Conservation (phyloP, 2,797 vertebrate genomes). For the Esox lucius region DNA sequence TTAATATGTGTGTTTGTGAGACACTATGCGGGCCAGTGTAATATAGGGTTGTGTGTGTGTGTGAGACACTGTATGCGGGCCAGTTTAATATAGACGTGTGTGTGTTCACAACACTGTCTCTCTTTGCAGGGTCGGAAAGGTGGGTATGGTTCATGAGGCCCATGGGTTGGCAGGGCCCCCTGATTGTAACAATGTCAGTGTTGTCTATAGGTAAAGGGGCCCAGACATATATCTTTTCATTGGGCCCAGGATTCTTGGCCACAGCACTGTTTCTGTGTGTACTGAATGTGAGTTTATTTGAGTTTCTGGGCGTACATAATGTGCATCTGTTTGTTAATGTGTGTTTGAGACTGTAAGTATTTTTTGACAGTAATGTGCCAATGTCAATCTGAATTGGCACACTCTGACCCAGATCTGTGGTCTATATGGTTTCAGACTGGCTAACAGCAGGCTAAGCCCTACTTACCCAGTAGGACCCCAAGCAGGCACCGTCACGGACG, state of each 20-base stretch:
- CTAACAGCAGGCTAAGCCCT: neutral
- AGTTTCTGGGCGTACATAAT: neutral
- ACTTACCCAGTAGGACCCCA: constrained; percentile 3
- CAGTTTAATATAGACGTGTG: no score
- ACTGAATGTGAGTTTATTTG: neutral
- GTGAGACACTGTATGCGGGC: no score
- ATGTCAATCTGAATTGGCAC: constrained; percentile 1
- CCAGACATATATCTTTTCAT: no score
- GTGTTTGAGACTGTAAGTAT: neutral
- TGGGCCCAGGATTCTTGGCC: no score
- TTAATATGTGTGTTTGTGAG: neutral
- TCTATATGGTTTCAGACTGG: neutral
- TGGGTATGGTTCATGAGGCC: no score
- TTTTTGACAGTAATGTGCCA: neutral
- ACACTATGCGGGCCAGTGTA: neutral
- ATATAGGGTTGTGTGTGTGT: neutral
- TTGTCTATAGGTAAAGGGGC: no score
- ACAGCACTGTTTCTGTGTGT: neutral
- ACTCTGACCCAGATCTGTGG: neutral
- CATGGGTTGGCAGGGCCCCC: no score
- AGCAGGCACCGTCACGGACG: neutral
- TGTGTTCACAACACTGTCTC: no score
- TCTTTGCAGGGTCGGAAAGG: no score
- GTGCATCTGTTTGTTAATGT: neutral
- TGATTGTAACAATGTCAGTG: no score